Evolutionary conservation across 2,888 invertebrate species (phyloP).

Genomic region (Autographa gamma): DNA sequence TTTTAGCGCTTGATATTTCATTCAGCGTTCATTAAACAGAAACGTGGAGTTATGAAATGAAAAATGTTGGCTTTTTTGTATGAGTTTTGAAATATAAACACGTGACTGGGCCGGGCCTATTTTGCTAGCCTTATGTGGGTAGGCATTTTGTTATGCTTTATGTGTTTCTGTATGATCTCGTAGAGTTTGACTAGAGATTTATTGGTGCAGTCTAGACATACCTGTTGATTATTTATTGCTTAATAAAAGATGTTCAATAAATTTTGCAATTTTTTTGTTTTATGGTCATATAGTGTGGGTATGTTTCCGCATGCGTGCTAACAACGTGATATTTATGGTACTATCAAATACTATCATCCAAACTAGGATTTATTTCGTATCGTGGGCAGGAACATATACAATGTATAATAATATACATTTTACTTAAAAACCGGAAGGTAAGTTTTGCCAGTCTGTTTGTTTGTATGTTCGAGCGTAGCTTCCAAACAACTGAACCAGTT

Average conservation of each 20-base stretch:
- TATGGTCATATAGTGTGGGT: constrained; percentile 8
- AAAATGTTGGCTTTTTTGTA: constrained; percentile 51
- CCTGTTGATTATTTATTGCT: no score
- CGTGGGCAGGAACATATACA: neutral
- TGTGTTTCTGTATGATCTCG: constrained; percentile 10
- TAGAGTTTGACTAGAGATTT: constrained; percentile 20
- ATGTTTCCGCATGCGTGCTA: constrained; percentile 10
- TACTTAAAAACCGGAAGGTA: neutral
- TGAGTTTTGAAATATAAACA: constrained; percentile 34
- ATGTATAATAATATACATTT: neutral
- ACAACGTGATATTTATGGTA: neutral
- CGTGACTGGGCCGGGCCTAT: constrained; percentile 24
- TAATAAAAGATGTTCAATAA: no score
- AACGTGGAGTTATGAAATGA: constrained; percentile 50
- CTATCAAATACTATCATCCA: neutral
- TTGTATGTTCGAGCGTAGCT: no score
- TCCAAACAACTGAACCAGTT: no score
- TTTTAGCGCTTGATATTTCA: constrained; percentile 54
- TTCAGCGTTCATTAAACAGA: constrained; percentile 55
- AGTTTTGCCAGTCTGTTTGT: no score
- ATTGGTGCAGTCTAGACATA: constrained; percentile 10
- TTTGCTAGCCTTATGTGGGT: constrained; percentile 13
- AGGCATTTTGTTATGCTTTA: constrained; percentile 6
- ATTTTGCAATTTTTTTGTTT: neutral
- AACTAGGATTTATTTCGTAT: neutral